A percentile compares a stretch with the other conserved stretches of the same genome.
These are phyloP conservation scores for Gonioctena quinquepunctata DNA, from an alignment of 1,140 invertebrate genomes.

Conservation along the genomic window DNA sequence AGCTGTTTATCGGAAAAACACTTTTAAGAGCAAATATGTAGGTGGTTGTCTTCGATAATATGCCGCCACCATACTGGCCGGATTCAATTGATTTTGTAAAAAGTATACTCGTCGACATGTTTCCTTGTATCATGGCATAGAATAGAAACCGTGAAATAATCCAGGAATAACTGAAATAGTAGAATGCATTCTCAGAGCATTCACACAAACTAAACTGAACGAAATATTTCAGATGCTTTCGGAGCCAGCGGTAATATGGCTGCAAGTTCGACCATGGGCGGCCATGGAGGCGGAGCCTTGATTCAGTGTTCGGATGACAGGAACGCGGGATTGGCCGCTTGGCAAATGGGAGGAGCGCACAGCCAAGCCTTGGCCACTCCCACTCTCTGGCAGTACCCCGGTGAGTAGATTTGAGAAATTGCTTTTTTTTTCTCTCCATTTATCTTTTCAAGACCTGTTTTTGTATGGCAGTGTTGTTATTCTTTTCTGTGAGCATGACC, in stretches of 20 bases:
- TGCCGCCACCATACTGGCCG: no score
- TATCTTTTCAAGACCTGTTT: constrained; percentile 52
- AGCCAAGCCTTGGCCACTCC: constrained; percentile 60
- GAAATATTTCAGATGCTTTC: constrained; percentile 30
- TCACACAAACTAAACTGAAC: constrained; percentile 15
- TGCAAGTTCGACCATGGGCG: constrained; percentile 59
- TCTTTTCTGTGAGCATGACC: constrained; percentile 17
- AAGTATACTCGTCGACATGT: no score
- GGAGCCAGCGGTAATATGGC: constrained; percentile 37
- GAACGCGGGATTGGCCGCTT: constrained; percentile 56
- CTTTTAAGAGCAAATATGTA: no score
- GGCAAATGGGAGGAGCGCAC: constrained; percentile 56
- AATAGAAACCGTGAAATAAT: no score
- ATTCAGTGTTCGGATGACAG: constrained; percentile 60
- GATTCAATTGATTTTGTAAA: no score
- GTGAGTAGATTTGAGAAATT: constrained; percentile 57
- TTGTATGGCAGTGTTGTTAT: constrained; percentile 24
- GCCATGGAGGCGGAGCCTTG: constrained; percentile 56
- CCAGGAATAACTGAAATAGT: no score
- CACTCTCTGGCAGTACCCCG: constrained; percentile 75
- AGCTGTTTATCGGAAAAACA: no score
- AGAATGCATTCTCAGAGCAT: no score
- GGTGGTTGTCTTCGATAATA: no score
- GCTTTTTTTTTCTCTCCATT: background rate
- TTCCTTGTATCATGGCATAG: no score